phyloP scores from a whole-genome alignment of 1,140 invertebrate species.

The Drosophila ambigua region DNA sequence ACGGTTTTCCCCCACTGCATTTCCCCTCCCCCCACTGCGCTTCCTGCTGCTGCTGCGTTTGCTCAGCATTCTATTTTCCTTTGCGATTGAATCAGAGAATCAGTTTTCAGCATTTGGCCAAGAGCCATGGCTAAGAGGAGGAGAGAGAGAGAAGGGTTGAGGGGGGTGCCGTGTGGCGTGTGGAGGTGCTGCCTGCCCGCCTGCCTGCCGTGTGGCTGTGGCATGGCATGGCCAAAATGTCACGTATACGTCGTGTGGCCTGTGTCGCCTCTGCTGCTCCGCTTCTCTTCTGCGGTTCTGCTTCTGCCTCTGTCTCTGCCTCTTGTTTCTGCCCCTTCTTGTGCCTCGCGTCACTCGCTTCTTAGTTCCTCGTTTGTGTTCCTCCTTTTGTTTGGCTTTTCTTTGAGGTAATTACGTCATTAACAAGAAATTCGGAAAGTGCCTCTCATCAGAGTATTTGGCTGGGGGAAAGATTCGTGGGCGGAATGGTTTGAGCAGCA shows the following conservation, averaged over 20 bases:
- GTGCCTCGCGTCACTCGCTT: constrained; percentile 20
- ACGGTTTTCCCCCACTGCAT: constrained; percentile 52
- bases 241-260: constrained; percentile 80
- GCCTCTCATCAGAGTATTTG: constrained; percentile 57
- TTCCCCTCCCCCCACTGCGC: constrained; percentile 44
- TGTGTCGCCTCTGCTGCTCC: constrained; percentile 18
- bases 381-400: constrained; percentile 33
- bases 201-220: constrained; percentile 31
- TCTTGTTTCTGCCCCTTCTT: constrained; percentile 18
- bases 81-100: constrained; percentile 43
- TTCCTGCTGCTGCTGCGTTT: neutral
- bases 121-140: constrained; percentile 10
- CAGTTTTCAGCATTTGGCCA: constrained; percentile 31
- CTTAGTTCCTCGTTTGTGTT: constrained; percentile 3
- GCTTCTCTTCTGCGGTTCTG: constrained; percentile 23
- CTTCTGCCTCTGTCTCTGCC: neutral
- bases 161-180: neutral
- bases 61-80: constrained; percentile 47
- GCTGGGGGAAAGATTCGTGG: neutral
- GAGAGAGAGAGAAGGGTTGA: too few relatives aligned
- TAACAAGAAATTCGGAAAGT: constrained; percentile 75
- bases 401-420: constrained; percentile 69
- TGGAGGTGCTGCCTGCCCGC: neutral
- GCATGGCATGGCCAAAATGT: constrained; percentile 70
- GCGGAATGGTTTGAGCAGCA: constrained; percentile 8